These are phyloP conservation scores for Palythoa grandiflora DNA, from an alignment of 92 coral and sea anemone species.

Conservation along the genomic window DNA sequence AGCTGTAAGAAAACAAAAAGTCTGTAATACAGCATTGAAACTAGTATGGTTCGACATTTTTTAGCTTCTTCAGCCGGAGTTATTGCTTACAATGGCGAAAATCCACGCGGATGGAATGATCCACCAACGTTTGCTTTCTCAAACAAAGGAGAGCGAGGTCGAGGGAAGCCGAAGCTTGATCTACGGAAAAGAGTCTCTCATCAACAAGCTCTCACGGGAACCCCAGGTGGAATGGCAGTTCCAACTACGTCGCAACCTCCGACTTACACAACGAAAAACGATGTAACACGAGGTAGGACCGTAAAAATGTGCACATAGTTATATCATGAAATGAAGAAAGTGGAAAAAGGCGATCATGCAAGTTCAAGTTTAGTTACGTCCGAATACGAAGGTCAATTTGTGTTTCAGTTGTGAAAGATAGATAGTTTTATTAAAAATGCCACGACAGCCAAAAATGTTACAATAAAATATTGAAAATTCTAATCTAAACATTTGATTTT, in stretches of 20 bases:
- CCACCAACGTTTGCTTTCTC: constrained; percentile 95
- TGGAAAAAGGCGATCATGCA: not conserved
- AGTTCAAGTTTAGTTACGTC: no score
- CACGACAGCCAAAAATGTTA: no score
- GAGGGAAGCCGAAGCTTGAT: constrained; percentile 89
- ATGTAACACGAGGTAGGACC: constrained; percentile 68
- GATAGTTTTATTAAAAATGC: no score
- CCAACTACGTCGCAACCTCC: constrained; percentile 58
- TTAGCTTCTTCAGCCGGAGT: constrained; percentile 82
- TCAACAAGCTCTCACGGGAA: constrained; percentile 94
- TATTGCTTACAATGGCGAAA: constrained; percentile 95
- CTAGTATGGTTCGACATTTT: constrained; percentile 43
- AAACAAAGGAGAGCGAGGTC: constrained; percentile 67
- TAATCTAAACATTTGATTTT: no score
- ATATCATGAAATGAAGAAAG: not conserved
- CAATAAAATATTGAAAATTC: no score
- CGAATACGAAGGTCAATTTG: no score
- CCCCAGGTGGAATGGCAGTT: constrained; percentile 66
- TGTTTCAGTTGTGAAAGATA: no score
- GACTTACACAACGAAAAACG: constrained; percentile 34
- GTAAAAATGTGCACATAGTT: not conserved
- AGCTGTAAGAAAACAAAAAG: not conserved
- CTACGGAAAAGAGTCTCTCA: constrained; percentile 97
- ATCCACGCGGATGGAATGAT: constrained; percentile 98
- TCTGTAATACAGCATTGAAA: not conserved